phyloP scores from a whole-genome alignment of 2,113 vertebrate genomes.

The Rhinogobius similis region DNA sequence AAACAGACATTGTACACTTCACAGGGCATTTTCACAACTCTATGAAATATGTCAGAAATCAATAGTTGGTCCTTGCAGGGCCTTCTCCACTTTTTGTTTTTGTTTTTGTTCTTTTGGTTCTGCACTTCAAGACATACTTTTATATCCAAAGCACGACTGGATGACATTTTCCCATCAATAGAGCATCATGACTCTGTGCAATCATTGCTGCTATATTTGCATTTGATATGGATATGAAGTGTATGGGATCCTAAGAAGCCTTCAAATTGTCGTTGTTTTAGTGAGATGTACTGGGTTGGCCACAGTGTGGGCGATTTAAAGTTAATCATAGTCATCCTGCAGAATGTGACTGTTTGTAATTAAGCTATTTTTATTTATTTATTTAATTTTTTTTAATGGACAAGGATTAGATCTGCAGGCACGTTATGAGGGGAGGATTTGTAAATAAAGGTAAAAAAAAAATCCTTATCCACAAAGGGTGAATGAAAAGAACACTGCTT shows the following conservation, averaged over 20 bases:
- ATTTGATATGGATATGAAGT: slow-evolving; percentile 24
- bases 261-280: slow-evolving; percentile 3
- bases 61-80: slow-evolving; percentile 57
- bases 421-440: too few relatives aligned
- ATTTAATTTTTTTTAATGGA: too few relatives aligned
- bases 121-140: slow-evolving; percentile 19
- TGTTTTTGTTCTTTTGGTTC: slow-evolving; percentile 32
- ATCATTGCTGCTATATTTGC: slow-evolving; percentile 17
- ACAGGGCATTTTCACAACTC: slow-evolving; percentile 35
- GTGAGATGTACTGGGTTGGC: not conserved
- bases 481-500: too few relatives aligned
- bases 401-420: too few relatives aligned
- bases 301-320: slow-evolving; percentile 13
- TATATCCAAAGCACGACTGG: slow-evolving; percentile 9
- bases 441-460: too few relatives aligned
- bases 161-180: slow-evolving; percentile 44
- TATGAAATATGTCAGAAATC: slow-evolving; percentile 52
- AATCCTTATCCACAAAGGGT: too few relatives aligned
- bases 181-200: slow-evolving; percentile 28
- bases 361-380: slow-evolving; percentile 36
- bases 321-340: slow-evolving; percentile 34
- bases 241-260: not conserved
- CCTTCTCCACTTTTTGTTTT: slow-evolving; percentile 25
- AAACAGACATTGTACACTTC: slow-evolving; percentile 37
- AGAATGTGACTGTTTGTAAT: slow-evolving; percentile 48